Base-by-base conservation (phyloP, 2,113 vertebrate genomes). In the Varanus komodoensis region DNA sequence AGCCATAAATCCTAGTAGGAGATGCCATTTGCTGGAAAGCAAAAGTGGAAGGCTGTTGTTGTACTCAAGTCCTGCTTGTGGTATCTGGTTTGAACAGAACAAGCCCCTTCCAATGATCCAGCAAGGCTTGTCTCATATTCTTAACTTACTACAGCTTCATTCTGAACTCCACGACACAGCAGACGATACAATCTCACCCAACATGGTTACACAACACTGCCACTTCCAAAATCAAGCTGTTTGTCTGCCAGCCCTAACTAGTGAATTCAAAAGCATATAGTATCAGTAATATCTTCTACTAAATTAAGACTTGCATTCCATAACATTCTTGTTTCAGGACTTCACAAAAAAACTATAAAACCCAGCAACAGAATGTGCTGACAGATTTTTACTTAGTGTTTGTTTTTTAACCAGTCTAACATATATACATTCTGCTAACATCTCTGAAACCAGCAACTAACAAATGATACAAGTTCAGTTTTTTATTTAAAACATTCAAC, bases 401-500 rank as follows among this genome's bases (percentile, higher is more conserved):
- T 0, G 44, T 84, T 95, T 95, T 94, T 91, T 90, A 88, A 8
- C 52, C 77, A 75, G 9, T 50, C 23, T 89, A 57, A 74, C 7
- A 15, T 1, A 8, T 86, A 73, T 93, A 80, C 71, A 38, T 91
- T 75, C 2, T 4, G 48, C n/a, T 89, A 57, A 78, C 87, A 87
- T 84, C 91, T 88, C 74, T 87, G 88, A 44, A 57, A 92, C 85
- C 79, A 94, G 90, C 85, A 93, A 93, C 82, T 75, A 9, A 0
- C 87, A 93, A 81, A 27, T 54, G 82, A 44, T 64, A 54, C 0
- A 0, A 25, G 93, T 89, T 75, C 75, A 57, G 74, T 50, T 2
- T 83, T 23, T 25, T 17, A 92, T 69, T 94, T 87, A 0, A 75
- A 94, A 92, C 90, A 92, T 87, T 89, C 90, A 91, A 87, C 83